Conservation (phyloP, 2,888 invertebrate genomes). For the Mimachlamys varia region DNA sequence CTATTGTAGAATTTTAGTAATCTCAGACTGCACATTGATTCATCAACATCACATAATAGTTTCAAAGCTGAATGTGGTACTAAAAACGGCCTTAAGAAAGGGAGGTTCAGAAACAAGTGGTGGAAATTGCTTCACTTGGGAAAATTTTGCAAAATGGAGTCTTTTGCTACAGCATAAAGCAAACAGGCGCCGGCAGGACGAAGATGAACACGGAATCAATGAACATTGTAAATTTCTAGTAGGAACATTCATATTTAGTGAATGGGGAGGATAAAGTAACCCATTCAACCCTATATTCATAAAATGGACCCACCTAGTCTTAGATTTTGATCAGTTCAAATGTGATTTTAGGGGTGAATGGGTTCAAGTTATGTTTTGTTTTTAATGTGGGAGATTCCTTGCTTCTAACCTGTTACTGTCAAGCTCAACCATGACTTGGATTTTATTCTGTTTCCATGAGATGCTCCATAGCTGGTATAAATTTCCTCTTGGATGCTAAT, state of each 20-base stretch:
- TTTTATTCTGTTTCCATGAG: constrained; percentile 15
- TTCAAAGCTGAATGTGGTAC: too few relatives aligned
- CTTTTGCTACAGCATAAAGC: too few relatives aligned
- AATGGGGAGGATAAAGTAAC: not conserved
- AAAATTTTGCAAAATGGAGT: too few relatives aligned
- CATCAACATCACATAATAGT: too few relatives aligned
- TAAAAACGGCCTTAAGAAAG: too few relatives aligned
- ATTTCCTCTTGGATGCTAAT: constrained; percentile 27
- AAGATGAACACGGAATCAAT: too few relatives aligned
- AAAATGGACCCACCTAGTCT: not conserved
- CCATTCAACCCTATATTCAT: not conserved
- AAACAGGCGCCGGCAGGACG: not conserved
- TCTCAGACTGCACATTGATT: too few relatives aligned
- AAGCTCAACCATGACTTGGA: not conserved
- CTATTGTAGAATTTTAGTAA: too few relatives aligned
- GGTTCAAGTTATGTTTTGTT: not conserved
- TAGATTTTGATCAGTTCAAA: not conserved
- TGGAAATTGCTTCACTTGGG: too few relatives aligned
- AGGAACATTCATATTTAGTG: not conserved
- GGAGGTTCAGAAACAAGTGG: too few relatives aligned
- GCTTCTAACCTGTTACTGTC: not conserved
- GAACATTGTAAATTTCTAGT: not conserved
- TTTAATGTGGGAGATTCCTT: not conserved
- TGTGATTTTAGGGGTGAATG: not conserved
- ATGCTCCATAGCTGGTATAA: constrained; percentile 17